phyloP scores from a whole-genome alignment of 1,140 invertebrate species.

The Nasonia vitripennis region DNA sequence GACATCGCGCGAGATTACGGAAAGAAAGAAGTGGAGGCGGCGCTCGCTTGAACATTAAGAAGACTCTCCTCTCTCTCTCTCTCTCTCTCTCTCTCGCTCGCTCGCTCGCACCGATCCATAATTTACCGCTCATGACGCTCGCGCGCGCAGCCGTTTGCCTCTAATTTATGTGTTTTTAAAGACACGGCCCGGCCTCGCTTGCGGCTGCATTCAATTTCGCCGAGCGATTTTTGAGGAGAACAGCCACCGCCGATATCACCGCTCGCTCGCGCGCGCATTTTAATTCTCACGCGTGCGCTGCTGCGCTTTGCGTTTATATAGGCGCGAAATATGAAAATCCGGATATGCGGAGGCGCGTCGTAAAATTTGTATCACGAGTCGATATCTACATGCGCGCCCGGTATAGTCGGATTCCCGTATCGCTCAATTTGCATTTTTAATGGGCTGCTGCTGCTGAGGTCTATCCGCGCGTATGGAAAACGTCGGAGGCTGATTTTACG shows the following conservation, averaged over 20 bases:
- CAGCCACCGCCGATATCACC: not conserved
- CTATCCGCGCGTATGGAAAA: not conserved
- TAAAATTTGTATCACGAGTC: slow-evolving; percentile 9
- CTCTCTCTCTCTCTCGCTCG: slow-evolving; percentile 56
- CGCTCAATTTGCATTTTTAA: slow-evolving; percentile 48
- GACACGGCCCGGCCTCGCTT: slow-evolving; percentile 50
- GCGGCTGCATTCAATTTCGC: slow-evolving; percentile 61
- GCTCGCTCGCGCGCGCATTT: not conserved
- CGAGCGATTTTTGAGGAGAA: slow-evolving; percentile 45
- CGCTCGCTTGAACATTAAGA: not conserved
- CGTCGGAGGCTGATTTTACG: not conserved
- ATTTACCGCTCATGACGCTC: slow-evolving; percentile 71
- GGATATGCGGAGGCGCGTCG: slow-evolving; percentile 9
- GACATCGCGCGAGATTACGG: slow-evolving; percentile 29
- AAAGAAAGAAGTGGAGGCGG: slow-evolving; percentile 3
- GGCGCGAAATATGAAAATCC: slow-evolving; percentile 29
- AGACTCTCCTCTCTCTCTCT: slow-evolving; percentile 57
- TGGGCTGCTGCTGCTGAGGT: not conserved
- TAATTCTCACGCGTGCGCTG: not conserved
- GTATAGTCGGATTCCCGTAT: slow-evolving; percentile 34
- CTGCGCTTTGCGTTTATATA: too few species aligned
- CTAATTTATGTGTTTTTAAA: slow-evolving; percentile 76
- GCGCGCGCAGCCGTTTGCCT: slow-evolving; percentile 67
- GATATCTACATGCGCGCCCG: not conserved
- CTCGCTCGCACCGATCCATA: slow-evolving; percentile 69